Base-by-base conservation (phyloP, 2,797 vertebrate species). In the Heteromormyrus szaboi region DNA sequence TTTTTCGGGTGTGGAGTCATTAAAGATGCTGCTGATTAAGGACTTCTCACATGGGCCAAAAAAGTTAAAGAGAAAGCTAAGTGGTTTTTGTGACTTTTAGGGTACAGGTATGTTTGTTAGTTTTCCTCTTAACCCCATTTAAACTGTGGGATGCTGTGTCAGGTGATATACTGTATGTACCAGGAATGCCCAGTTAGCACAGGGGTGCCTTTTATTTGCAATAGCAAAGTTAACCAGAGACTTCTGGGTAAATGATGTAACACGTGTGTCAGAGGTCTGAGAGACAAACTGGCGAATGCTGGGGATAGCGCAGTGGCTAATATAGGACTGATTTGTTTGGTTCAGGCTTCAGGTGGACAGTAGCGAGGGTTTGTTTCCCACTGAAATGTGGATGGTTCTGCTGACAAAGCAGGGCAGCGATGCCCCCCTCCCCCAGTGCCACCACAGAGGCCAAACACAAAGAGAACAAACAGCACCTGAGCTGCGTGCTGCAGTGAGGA, bases 381-480 rank as follows among this genome's bases (percentile, higher is more conserved):
- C 41, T 46, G 76, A 46, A 81, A 81, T 81, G 76, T 81, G 76
- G 76, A 22, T 46, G 12, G 48, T 51, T 85, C 48, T 85, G 84
- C 84, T 85, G 84, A 85, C 84, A 54, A 17, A 33, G 84, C 84
- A 51, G 84, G 51, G 84, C 25, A 33, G 37, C 50, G 1, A 11
- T 51, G 84, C 25, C 46, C 84, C 83, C 83, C 83, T 14, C 84
- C 84, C 84, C 84, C 84, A 1, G 51, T 53, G 76, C 22, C n/a
- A 84, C 41, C 88, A 65, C 88, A 7, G 56, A 48, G 81, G 81
- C 88, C 88, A 89, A 89, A 85, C 56, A 17, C 56, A 68, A 50
- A 62, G 41, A 46, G 81, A 89, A 84, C 37, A 29, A 85, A 81
- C 17, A 9, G 53, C 51, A 46, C 22, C 37, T 62, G 72, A 50